A percentile compares a stretch with the other conserved stretches of the same genome.
These are phyloP conservation scores for Labeo catla DNA, from an alignment of 2,113 vertebrate species.

Conservation along the genomic window DNA sequence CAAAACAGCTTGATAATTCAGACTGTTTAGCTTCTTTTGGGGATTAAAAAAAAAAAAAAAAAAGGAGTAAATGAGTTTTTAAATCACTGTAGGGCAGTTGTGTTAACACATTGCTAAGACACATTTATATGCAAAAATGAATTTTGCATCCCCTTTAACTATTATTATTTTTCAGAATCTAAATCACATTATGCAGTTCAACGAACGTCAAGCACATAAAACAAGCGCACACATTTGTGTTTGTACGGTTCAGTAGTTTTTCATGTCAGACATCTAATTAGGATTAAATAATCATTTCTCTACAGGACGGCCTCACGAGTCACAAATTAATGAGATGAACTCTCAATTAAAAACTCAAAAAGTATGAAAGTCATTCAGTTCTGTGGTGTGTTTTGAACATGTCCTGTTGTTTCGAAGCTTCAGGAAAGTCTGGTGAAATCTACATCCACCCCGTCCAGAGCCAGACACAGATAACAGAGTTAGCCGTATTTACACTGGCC, in stretches of 20 bases:
- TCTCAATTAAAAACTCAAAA: neutral
- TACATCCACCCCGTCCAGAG: constrained; percentile 25
- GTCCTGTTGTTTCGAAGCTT: neutral
- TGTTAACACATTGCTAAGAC: too few relatives aligned
- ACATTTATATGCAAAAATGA: too few relatives aligned
- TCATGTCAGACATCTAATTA: neutral
- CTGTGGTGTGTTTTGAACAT: neutral
- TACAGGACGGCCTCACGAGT: neutral
- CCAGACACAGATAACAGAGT: constrained; percentile 51
- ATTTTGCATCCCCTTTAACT: too few relatives aligned
- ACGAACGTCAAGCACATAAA: neutral
- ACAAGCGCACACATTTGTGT: neutral
- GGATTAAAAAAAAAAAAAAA: too few relatives aligned
- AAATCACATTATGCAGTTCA: neutral
- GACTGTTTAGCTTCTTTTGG: too few relatives aligned
- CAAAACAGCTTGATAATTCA: too few relatives aligned
- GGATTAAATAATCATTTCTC: neutral
- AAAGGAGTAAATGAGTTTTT: too few relatives aligned
- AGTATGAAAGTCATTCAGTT: neutral
- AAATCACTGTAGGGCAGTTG: too few relatives aligned
- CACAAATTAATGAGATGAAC: neutral
- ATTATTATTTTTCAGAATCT: neutral
- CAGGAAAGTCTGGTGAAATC: constrained; percentile 9
- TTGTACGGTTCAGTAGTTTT: neutral
- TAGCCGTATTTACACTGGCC: constrained; percentile 50